These are phyloP conservation scores for Cephonodes hylas DNA, from an alignment of 2,888 invertebrate species.

Conservation along the genomic window DNA sequence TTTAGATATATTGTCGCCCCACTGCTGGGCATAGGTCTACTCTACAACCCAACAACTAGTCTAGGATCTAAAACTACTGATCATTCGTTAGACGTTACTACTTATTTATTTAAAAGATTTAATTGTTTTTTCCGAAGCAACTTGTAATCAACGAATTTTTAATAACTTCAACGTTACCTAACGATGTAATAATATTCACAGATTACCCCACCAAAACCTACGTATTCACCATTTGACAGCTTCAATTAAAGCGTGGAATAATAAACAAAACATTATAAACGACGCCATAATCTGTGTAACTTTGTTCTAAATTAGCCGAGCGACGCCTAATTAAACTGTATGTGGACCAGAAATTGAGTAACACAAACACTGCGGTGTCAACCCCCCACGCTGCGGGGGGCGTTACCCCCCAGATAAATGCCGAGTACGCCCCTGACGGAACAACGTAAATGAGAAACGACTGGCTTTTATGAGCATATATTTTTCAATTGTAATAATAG, in stretches of 20 bases:
- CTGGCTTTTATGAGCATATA: slow-evolving; percentile 12
- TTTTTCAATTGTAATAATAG: slow-evolving; percentile 11
- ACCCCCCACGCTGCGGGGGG: not conserved
- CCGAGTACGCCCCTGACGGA: slow-evolving; percentile 2
- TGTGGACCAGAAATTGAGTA: not conserved
- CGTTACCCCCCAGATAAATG: not conserved
- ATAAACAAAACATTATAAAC: not conserved
- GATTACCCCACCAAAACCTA: too few relatives aligned
- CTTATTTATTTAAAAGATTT: too few relatives aligned
- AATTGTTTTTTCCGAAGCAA: too few relatives aligned
- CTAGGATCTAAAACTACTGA: too few relatives aligned
- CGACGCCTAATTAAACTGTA: not conserved
- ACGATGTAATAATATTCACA: too few relatives aligned
- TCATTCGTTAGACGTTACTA: too few relatives aligned
- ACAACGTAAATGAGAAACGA: slow-evolving; percentile 9
- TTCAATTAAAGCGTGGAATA: not conserved
- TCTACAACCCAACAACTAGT: too few relatives aligned
- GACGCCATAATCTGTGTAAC: not conserved
- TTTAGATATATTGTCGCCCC: too few relatives aligned
- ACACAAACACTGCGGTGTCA: not conserved
- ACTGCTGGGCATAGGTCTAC: too few relatives aligned
- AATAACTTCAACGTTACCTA: not conserved
- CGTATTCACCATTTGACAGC: not conserved
- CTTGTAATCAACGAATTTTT: too few relatives aligned
- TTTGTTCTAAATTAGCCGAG: not conserved